A percentile compares a stretch with the other conserved stretches of the same genome.
Evolutionary conservation across 53 echinoderm and acorn worm genomes (phyloP).

Genomic region (Arbacia lixula): DNA sequence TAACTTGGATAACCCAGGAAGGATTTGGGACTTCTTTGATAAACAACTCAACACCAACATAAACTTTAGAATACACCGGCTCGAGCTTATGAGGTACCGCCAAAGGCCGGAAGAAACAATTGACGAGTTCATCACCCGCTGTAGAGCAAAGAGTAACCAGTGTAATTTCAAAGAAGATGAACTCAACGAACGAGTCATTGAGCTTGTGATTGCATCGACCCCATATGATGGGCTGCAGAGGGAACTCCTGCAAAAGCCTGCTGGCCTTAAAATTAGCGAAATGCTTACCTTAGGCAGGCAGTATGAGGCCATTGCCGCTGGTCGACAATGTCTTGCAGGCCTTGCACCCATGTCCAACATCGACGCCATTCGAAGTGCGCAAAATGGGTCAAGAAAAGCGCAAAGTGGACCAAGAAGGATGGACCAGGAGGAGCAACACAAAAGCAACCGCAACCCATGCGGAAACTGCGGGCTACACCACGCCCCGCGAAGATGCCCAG

Average conservation of each 20-base stretch:
- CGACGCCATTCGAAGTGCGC: neutral
- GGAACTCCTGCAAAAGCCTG: conserved; percentile 37
- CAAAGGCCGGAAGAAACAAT: conserved; percentile 26
- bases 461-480: conserved; percentile 22
- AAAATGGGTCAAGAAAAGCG: neutral
- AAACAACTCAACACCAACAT: conserved; percentile 51
- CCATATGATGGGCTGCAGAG: conserved; percentile 3
- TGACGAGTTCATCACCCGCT: conserved; percentile 57
- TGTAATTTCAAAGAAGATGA: conserved; percentile 35
- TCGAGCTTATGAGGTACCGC: conserved; percentile 45
- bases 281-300: conserved; percentile 1
- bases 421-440: neutral
- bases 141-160: conserved; percentile 37
- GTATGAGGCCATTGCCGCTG: conserved; percentile 3
- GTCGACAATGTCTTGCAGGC: neutral
- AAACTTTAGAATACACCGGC: conserved; percentile 51
- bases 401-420: neutral
- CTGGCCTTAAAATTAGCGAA: neutral
- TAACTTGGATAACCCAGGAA: conserved; percentile 28
- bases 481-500: neutral
- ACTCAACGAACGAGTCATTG: conserved; percentile 12
- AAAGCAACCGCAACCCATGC: neutral
- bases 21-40: conserved; percentile 45
- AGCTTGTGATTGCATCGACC: conserved; percentile 35
- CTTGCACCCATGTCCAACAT: neutral